Percentiles rank a stretch among this genome's conserved stretches.
These are phyloP conservation scores for Mobula birostris DNA, from an alignment of 2,113 vertebrate species.

Conservation along the genomic window DNA sequence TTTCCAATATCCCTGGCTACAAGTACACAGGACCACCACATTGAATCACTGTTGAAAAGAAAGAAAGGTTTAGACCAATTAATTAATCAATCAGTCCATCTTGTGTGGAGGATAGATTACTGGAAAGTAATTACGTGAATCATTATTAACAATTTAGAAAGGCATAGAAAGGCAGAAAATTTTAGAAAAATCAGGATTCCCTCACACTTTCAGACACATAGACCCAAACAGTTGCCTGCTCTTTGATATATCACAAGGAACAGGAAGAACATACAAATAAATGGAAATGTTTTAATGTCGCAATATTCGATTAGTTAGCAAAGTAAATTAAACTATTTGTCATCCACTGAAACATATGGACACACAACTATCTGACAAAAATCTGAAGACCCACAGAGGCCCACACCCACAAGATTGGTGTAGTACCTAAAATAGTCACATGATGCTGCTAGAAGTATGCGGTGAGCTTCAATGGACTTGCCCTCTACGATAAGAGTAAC, in stretches of 20 bases:
- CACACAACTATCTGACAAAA: background rate
- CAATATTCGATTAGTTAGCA: too few relatives aligned
- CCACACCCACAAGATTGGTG: background rate
- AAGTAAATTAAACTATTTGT: too few relatives aligned
- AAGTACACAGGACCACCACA: too few relatives aligned
- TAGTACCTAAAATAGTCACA: constrained; percentile 91
- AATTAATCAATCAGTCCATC: too few relatives aligned
- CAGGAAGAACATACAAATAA: background rate
- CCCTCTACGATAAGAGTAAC: constrained; percentile 85
- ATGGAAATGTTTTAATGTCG: background rate
- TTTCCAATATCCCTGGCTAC: too few relatives aligned
- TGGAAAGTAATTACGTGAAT: too few relatives aligned
- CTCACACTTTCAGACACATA: background rate
- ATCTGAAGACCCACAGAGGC: background rate
- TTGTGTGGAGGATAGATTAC: too few relatives aligned
- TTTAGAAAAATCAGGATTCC: background rate
- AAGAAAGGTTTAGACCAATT: too few relatives aligned
- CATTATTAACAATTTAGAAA: too few relatives aligned
- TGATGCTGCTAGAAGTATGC: constrained; percentile 85
- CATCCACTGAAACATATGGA: background rate
- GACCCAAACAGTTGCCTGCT: background rate
- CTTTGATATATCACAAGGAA: background rate
- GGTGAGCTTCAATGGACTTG: constrained; percentile 77
- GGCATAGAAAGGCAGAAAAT: too few relatives aligned
- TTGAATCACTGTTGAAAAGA: too few relatives aligned